These are phyloP conservation scores for Drosophila eugracilis DNA, from an alignment of 1,140 invertebrate species.

Conservation along the genomic window DNA sequence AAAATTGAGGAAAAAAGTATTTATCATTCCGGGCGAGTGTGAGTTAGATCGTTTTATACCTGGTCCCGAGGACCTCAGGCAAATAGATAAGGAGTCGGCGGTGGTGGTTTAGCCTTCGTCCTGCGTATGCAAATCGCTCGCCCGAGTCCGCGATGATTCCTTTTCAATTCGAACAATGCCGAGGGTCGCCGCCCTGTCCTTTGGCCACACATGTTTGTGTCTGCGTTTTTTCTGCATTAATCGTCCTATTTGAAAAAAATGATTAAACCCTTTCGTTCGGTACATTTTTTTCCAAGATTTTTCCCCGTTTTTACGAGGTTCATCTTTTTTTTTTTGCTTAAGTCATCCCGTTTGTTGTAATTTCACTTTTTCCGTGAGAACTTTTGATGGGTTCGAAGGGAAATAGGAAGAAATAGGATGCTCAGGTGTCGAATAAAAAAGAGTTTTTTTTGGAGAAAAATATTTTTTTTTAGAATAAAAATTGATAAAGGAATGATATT, in stretches of 20 bases:
- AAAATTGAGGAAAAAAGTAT: slow-evolving; percentile 70
- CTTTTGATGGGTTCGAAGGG: slow-evolving; percentile 18
- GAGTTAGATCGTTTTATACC: slow-evolving; percentile 60
- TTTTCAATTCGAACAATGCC: slow-evolving; percentile 75
- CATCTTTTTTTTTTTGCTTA: slow-evolving; percentile 49
- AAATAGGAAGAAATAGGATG: not conserved
- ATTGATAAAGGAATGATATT: not conserved
- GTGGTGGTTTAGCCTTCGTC: slow-evolving; percentile 61
- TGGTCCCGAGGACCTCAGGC: slow-evolving; percentile 54
- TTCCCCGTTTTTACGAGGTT: slow-evolving; percentile 67
- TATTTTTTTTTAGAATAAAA: not conserved
- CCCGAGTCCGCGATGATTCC: slow-evolving; percentile 69
- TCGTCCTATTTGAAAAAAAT: slow-evolving; percentile 78
- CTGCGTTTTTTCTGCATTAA: slow-evolving; percentile 76
- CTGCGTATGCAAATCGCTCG: slow-evolving; percentile 76
- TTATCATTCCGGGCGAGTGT: slow-evolving; percentile 70
- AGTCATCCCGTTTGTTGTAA: slow-evolving; percentile 70
- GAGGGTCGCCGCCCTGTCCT: slow-evolving; percentile 72
- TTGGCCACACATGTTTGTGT: slow-evolving; percentile 74
- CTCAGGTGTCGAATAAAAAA: slow-evolving; percentile 14
- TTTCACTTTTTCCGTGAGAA: slow-evolving; percentile 83
- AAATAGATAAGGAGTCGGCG: slow-evolving; percentile 77
- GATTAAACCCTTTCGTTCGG: slow-evolving; percentile 75
- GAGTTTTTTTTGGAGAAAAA: not conserved
- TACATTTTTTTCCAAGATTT: slow-evolving; percentile 66